Base-by-base conservation (phyloP, 2,888 invertebrate genomes). In the Galerucella calmariensis region DNA sequence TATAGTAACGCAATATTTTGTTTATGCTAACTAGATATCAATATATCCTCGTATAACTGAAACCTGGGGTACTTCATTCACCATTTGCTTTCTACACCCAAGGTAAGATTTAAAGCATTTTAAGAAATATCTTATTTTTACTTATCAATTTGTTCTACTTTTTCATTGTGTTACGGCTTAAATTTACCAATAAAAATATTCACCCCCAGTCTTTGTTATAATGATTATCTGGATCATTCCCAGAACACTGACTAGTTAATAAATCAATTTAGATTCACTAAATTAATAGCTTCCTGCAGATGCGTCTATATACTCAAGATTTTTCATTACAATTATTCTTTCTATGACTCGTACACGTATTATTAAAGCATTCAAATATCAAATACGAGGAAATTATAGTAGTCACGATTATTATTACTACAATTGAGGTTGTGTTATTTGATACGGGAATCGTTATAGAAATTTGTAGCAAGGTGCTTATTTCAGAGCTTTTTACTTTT, bases 241-340 rank as follows among this genome's bases (percentile, higher is more conserved):
- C 71, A 71, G 63, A 71, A 71, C 71, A 63, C 44, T 65, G 14
- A 20, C 5, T n/a, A 48, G 51, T 44, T 67, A 68, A 68, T 74
- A 70, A 74, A 74, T 74, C 67, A 70, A 74, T 74, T 74, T 74
- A 66, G 24, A 70, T 70, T 67, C 67, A 69, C 61, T 70, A 65
- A 74, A 69, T 74, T 74, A 16, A 51, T 69, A 51, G 41, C 61
- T 70, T 74, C 74, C 74, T 74, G 69, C 69, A 69, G 69, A 70
- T 74, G 69, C 65, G 16, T 14, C 71, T 63, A 48, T 70, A 48
- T 63, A 63, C 69, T 70, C 44, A 70, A 35, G 48, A 51, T 51
- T 70, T 63, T 51, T 70, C 69, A 70, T 70, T 69, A 70, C 69
- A 62, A 62, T 70, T 70, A 70, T 70, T 70, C 61, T 48, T 70